A percentile compares a stretch with the other conserved stretches of the same genome.
phyloP scores from a whole-genome alignment of 2,888 invertebrate genomes.

The Oligia strigilis region DNA sequence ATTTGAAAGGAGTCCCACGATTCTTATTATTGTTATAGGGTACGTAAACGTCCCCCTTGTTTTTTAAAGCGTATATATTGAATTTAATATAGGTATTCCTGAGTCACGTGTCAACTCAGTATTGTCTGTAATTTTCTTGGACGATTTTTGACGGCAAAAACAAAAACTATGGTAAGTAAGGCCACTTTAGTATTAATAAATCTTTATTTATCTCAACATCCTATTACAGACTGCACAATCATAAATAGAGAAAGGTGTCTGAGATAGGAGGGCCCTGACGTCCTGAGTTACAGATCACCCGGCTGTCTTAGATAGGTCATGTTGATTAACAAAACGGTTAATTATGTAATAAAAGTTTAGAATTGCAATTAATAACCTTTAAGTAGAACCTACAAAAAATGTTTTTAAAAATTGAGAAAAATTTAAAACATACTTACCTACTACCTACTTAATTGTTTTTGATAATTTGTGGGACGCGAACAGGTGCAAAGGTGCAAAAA shows the following conservation, averaged over 20 bases:
- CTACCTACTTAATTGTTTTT: too few relatives aligned
- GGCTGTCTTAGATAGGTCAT: not conserved
- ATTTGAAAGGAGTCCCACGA: not conserved
- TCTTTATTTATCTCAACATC: not conserved
- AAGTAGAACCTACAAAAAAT: not conserved
- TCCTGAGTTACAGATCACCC: not conserved
- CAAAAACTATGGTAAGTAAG: not conserved
- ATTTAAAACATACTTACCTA: too few relatives aligned
- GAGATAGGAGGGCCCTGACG: not conserved
- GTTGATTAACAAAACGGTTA: not conserved
- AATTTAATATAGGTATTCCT: not conserved
- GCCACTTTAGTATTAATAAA: not conserved
- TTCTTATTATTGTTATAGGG: conserved; percentile 2
- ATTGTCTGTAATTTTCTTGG: rapidly evolving
- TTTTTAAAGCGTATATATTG: not conserved
- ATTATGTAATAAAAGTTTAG: not conserved
- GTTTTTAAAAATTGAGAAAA: too few relatives aligned
- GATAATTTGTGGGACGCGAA: not conserved
- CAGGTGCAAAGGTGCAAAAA: not conserved
- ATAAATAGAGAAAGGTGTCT: not conserved
- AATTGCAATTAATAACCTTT: not conserved
- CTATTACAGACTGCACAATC: not conserved
- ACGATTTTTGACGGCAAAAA: not conserved
- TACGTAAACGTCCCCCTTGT: not conserved
- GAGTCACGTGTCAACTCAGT: not conserved